Evolutionary conservation across 2,888 invertebrate species (phyloP), one percentile per base, ranked within the genome.

Genomic region (Macrophya annulata): DNA sequence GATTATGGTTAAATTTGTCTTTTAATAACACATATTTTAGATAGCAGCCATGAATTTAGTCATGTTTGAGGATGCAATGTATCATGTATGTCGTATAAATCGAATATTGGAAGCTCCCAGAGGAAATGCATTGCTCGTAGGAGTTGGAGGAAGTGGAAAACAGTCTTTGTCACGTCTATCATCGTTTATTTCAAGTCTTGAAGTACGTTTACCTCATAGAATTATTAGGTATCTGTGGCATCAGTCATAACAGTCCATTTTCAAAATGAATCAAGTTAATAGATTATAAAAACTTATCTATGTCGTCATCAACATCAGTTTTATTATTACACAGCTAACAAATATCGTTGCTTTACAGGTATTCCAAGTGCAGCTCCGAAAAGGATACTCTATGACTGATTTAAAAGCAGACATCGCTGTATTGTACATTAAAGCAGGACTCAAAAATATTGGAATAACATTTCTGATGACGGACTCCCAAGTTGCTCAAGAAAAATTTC

Each of bases 391-490:
- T 31, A 96, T 98, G 43, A 95, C 94, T 85, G 98, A 99, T 91
- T 94, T 99, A 83, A 98, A 97, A 93, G 94, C 94, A 1, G 97
- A 97, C 89, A 92, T 95, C 94, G 96, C 97, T 21, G 94, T 93
- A 3, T 94, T 99, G n/a, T 99, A 99, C 92, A 93, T 97, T 79
- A 99, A 98, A 93, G 96, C 97, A 0, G 99, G 98, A 0, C 92
- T 98, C 65, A 99, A 98, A 93, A 96, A 96, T 90, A 96, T 98
- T 5, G 97, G 97, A 21, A 97, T 96, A 72, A 96, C 98, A 86
- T 99, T 98, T 93, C 93, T 99, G 31, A 98, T 99, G 97, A 98
- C 98, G 0, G 99, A 99, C 93, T 97, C 98, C 0, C 99, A 99
- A 93, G 96, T 99, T 0, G 96, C 98, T 0, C 97, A 98, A 71